A percentile compares a stretch with the other conserved stretches of the same genome.
Conservation (phyloP, 2,888 invertebrate genomes). For the Orchestes rusci region DNA sequence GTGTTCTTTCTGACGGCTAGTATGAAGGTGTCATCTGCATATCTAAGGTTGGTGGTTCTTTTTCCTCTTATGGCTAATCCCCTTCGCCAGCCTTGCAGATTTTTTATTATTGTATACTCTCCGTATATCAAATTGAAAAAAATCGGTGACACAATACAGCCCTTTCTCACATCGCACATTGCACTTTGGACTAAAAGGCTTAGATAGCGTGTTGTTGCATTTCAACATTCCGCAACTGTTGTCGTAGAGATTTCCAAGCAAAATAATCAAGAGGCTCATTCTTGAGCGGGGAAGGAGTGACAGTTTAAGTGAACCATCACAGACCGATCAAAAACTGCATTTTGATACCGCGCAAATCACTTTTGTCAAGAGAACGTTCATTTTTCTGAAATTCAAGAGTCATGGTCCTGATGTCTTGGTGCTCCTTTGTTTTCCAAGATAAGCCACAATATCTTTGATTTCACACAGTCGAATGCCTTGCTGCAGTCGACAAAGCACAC, state of each 20-base stretch:
- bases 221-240: neutral
- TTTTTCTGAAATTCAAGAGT: too few species aligned
- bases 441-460: neutral
- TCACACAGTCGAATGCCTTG: neutral
- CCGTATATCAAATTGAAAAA: constrained; percentile 3
- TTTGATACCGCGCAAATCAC: too few species aligned
- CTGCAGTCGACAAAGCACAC: neutral
- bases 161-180: neutral
- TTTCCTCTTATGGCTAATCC: constrained; percentile 1
- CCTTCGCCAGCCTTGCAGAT: neutral
- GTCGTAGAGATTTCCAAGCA: neutral
- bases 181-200: neutral
- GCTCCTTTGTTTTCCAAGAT: neutral
- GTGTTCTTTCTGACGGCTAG: constrained; percentile 3
- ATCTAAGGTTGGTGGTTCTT: neutral
- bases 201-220: constrained; percentile 1
- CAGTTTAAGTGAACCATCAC: too few species aligned
- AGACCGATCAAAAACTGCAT: too few species aligned
- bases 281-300: too few species aligned
- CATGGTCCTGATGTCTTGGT: constrained; percentile 4
- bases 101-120: constrained; percentile 3
- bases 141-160: neutral
- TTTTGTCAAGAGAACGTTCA: too few species aligned
- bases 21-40: neutral
- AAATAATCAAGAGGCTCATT: neutral